phyloP scores from a whole-genome alignment of 2,797 vertebrate species.

The Catostomus latipinnis region DNA sequence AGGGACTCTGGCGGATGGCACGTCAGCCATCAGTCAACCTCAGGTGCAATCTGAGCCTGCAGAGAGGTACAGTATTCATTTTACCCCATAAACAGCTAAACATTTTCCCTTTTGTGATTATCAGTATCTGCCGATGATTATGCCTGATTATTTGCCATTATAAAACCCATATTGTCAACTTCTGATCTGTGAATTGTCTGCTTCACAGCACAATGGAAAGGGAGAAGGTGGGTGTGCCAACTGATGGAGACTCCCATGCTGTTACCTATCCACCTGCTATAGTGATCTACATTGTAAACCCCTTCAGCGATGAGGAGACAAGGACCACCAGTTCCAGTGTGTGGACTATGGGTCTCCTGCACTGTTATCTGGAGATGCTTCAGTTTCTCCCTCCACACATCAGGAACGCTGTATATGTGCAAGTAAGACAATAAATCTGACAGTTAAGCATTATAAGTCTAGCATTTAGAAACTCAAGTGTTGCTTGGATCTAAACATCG shows the following conservation, averaged over 20 bases:
- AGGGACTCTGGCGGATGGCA: conserved; percentile 80
- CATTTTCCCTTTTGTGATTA: too few species aligned
- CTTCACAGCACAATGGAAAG: conserved; percentile 93
- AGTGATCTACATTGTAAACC: conserved; percentile 97
- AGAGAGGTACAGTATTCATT: conserved; percentile 84
- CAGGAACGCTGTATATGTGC: conserved; percentile 93
- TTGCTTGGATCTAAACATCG: not conserved
- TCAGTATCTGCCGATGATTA: too few species aligned
- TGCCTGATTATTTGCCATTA: too few species aligned
- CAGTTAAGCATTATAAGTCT: too few species aligned
- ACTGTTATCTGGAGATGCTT: conserved; percentile 98
- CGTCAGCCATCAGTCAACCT: conserved; percentile 77
- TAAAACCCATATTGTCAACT: conserved; percentile 9
- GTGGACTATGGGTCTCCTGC: conserved; percentile 95
- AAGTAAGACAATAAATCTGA: conserved; percentile 74
- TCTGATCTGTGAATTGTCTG: conserved; percentile 90
- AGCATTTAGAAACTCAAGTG: not conserved
- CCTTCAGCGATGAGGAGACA: conserved; percentile 93
- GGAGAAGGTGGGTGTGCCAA: conserved; percentile 95
- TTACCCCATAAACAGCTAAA: too few species aligned
- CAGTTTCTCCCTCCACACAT: conserved; percentile 91
- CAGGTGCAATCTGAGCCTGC: conserved; percentile 85
- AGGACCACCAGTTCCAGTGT: conserved; percentile 83
- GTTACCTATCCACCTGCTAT: conserved; percentile 95
- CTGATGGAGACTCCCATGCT: conserved; percentile 97